Base-by-base conservation (phyloP, 2,113 vertebrate genomes). In the Leucopternis melanops region DNA sequence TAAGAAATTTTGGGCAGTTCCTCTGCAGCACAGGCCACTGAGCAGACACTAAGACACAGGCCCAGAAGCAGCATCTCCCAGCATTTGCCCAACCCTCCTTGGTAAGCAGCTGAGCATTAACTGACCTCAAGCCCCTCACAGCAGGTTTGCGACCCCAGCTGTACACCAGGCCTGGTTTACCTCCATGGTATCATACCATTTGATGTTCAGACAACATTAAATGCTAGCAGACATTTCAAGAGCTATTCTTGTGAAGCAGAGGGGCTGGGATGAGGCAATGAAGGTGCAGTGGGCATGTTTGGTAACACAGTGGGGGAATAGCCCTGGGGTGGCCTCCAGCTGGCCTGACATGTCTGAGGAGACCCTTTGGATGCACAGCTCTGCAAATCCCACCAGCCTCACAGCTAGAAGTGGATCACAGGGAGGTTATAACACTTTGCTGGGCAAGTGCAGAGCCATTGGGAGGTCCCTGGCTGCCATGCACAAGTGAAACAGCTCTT, bases 161-260 rank as follows among this genome's bases (percentile, higher is more conserved):
- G 8, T 13, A 42, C 19, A 63, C 5, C 26, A 50, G 26, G 8
- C 11, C 8, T 34, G 16, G 2, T 2, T 61, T 42, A 45, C 23
- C 14, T 21, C 52, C 32, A 5, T 1, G 3, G 0, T 8, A 31
- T 7, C 32, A 25, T 16, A 44, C 13, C 25, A 17, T 38, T 8
- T 59, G 54, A 42, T 14, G 55, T 8, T 13, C 57, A 55, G 40
- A 55, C 38, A 70, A 29, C 27, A 4, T 8, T 16, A 42, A 79
- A 47, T 20, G 63, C 16, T 0, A 70, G 34, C 73, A 79, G 32
- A 8, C 9, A 50, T 31, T 45, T 62, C 55, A 31, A 31, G 57
- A 77, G 45, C 72, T 65, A 1, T 31, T 79, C 74, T 40, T 15
- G 7, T 0, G 3, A 40, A 88, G 57, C 61, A 93, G 47, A 91